These are phyloP conservation scores for Drosophila siamana DNA, from an alignment of 2,888 invertebrate genomes.

Conservation along the genomic window DNA sequence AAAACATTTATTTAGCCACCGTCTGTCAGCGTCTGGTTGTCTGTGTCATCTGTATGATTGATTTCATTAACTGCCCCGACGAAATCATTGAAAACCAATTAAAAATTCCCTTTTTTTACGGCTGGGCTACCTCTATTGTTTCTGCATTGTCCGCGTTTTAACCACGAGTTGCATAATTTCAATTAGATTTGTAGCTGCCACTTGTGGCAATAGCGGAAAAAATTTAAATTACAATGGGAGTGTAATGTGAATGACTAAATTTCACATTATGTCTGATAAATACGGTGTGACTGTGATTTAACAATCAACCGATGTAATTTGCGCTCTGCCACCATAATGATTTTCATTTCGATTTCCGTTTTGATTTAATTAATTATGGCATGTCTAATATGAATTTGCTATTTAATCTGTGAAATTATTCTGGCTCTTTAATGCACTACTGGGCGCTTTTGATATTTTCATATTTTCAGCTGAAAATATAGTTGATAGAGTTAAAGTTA, in stretches of 20 bases:
- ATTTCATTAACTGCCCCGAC: conserved; percentile 54
- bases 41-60: conserved; percentile 7
- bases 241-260: conserved; percentile 18
- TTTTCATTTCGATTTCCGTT: conserved; percentile 15
- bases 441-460: too few relatives aligned
- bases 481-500: neutral
- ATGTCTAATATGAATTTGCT: neutral
- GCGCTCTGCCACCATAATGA: conserved; percentile 46
- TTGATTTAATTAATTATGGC: conserved; percentile 27
- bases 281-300: conserved; percentile 32
- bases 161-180: conserved; percentile 59
- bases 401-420: neutral
- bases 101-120: conserved; percentile 57
- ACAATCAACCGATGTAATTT: conserved; percentile 50
- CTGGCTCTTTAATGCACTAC: neutral
- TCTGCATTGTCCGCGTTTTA: conserved; percentile 21
- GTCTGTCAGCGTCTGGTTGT: neutral
- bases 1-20: conserved; percentile 1
- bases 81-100: conserved; percentile 68
- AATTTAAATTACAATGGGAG: conserved; percentile 3
- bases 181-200: conserved; percentile 37
- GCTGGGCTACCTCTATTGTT: conserved; percentile 3
- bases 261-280: conserved; percentile 54
- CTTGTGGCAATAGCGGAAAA: neutral
- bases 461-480: neutral